Evolutionary conservation across 2,888 invertebrate genomes (phyloP), one percentile per base, ranked within the genome.

Genomic region (Allophyes oxyacanthae): DNA sequence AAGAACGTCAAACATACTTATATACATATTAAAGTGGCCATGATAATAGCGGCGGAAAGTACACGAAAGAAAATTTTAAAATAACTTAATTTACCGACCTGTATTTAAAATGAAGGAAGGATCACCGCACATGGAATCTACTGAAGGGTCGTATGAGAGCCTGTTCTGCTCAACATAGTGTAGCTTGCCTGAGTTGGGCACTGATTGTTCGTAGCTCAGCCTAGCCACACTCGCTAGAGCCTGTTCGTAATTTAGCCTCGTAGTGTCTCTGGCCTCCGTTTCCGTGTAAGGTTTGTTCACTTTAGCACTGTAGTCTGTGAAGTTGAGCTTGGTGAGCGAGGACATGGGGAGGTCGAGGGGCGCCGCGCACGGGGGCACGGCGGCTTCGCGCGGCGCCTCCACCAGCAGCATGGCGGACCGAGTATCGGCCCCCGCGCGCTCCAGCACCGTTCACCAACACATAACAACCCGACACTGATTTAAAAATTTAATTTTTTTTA

Each of bases 331-430:
- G 26, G 93, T 89, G 54, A 92, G 85, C 40, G 92, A 82, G 75
- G 93, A 92, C 94, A 93, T 93, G 65, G 92, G 90, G 72, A 88
- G 76, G 85, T 91, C 91, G 43, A 91, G 77, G 72, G 89, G 90
- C 81, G 88, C 88, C 86, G 87, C 87, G 85, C 90, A 90, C 85
- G 92, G 89, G 68, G 92, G 92, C 89, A 96, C 96, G 91, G 96
- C 96, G 86, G 96, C 95, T 94, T 96, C 97, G 87, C 95, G 95
- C 81, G 95, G 95, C 83, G 96, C 93, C 95, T 96, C 96, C 91
- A 96, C 96, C 85, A 97, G 95, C 89, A 97, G 96, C 97, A 97
- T 97, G 89, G 95, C 95, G 91, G 94, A 88, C 89, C 86, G 90
- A 87, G 91, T 92, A 90, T 84, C 87, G 80, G 84, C 78, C 78